Percentiles rank a stretch among this genome's conserved stretches.
phyloP scores from a whole-genome alignment of 2,797 vertebrate genomes.

The Oreochromis mossambicus region DNA sequence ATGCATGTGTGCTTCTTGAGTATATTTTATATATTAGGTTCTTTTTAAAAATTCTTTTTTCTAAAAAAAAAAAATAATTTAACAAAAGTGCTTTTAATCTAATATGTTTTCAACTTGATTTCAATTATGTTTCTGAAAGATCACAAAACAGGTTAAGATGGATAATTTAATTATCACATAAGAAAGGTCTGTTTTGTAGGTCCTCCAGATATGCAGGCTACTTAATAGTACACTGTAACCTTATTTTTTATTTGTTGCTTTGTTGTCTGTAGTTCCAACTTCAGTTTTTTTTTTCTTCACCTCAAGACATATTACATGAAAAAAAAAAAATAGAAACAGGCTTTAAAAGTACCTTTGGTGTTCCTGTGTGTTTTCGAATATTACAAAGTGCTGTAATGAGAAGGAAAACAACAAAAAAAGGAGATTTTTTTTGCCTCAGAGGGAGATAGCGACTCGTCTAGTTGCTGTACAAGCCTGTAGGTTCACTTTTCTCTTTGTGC shows the following conservation, averaged over 20 bases:
- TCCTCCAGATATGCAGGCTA: constrained; percentile 51
- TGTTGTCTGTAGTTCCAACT: constrained; percentile 71
- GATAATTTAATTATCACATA: constrained; percentile 47
- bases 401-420: constrained; percentile 79
- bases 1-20: not conserved
- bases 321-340: constrained; percentile 50
- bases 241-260: constrained; percentile 75
- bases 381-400: constrained; percentile 82
- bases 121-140: constrained; percentile 1
- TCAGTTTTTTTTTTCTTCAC: constrained; percentile 55
- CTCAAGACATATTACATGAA: constrained; percentile 70
- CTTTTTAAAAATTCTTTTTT: not conserved
- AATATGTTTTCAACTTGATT: not conserved
- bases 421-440: constrained; percentile 69
- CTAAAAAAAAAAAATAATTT: not conserved
- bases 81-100: not conserved
- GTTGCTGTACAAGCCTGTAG: constrained; percentile 72
- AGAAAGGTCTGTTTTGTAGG: constrained; percentile 52
- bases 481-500: constrained; percentile 78
- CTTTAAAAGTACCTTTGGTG: constrained; percentile 79
- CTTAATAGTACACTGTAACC: constrained; percentile 49
- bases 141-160: not conserved
- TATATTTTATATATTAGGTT: not conserved
- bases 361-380: constrained; percentile 80
- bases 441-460: constrained; percentile 74